Evolutionary conservation across 2,888 invertebrate genomes (phyloP).

Genomic region (Nymphalis urticae): DNA sequence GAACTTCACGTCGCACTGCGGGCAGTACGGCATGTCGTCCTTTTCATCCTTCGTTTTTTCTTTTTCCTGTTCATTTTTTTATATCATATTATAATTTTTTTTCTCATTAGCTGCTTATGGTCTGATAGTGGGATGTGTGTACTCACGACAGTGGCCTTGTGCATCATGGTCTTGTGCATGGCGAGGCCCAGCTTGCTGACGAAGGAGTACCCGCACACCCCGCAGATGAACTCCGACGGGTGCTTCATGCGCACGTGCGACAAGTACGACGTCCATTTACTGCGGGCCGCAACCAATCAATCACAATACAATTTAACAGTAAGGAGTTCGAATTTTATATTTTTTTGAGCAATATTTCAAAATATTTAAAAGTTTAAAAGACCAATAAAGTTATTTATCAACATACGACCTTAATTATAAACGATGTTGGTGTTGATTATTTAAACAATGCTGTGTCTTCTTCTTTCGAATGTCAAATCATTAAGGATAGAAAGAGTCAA

Average conservation of each 20-base stretch:
- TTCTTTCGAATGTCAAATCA: no score
- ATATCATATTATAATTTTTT: not conserved
- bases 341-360: no score
- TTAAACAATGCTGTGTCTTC: no score
- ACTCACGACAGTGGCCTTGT: slow-evolving; percentile 59
- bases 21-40: slow-evolving; percentile 60
- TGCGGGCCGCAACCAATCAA: slow-evolving; percentile 34
- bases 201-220: slow-evolving; percentile 72
- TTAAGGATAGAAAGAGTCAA: no score
- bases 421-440: no score
- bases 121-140: not conserved
- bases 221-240: slow-evolving; percentile 72
- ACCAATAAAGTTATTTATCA: no score
- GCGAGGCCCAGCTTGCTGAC: slow-evolving; percentile 69
- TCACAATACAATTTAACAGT: no score
- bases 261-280: slow-evolving; percentile 73
- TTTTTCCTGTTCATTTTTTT: slow-evolving; percentile 42
- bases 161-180: slow-evolving; percentile 74
- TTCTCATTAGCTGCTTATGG: not conserved
- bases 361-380: no score
- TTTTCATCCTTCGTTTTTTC: slow-evolving; percentile 35
- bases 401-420: no score
- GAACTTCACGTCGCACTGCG: slow-evolving; percentile 68
- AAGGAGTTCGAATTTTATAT: no score
- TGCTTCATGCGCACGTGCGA: slow-evolving; percentile 75